phyloP scores from a whole-genome alignment of 2,888 invertebrate species.

The Caenorhabditis parvicauda region DNA sequence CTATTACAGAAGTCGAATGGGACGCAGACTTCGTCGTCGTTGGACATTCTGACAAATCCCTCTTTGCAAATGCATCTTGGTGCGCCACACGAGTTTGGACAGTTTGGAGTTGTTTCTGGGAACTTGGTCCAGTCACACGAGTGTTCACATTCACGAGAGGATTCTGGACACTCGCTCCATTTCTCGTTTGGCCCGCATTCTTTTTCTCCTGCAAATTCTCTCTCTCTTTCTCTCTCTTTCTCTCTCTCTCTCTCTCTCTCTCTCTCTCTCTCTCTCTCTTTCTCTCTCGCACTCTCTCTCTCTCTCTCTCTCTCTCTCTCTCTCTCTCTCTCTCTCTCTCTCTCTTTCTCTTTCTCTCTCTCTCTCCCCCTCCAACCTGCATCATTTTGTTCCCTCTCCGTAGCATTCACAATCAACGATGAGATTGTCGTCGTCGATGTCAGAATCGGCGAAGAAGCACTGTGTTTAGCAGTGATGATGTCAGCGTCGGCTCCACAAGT shows the following conservation, averaged over 20 bases:
- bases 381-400: constrained; percentile 16
- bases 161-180: constrained; percentile 55
- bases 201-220: constrained; percentile 16
- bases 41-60: constrained; percentile 52
- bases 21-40: constrained; percentile 49
- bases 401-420: constrained; percentile 17
- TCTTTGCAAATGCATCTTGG: constrained; percentile 45
- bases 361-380: too few relatives aligned
- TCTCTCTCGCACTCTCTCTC: too few relatives aligned
- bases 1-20: constrained; percentile 59
- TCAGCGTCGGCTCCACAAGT: constrained; percentile 19
- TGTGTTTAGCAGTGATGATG: background rate
- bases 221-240: constrained; percentile 13
- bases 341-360: background rate
- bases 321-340: background rate
- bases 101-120: constrained; percentile 45
- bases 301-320: background rate
- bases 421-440: constrained; percentile 11
- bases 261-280: background rate
- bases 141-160: constrained; percentile 54
- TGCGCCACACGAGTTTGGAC: constrained; percentile 33
- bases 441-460: background rate
- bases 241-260: constrained; percentile 6
- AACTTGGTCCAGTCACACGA: constrained; percentile 59
- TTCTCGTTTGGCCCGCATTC: constrained; percentile 56